Percentiles rank a stretch among this genome's conserved stretches.
These are phyloP conservation scores for Agrotis puta DNA, from an alignment of 2,888 invertebrate genomes.

Conservation along the genomic window DNA sequence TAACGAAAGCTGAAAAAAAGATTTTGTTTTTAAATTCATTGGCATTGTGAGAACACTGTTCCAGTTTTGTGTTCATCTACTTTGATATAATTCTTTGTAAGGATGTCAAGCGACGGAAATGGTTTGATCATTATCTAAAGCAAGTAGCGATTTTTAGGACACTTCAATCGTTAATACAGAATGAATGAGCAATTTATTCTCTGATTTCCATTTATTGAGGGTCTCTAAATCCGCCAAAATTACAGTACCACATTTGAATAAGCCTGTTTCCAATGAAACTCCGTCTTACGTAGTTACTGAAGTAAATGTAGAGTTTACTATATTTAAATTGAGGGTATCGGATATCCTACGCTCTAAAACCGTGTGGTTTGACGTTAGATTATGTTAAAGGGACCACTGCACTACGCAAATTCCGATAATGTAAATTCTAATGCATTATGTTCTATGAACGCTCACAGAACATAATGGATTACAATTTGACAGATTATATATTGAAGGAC, in stretches of 20 bases:
- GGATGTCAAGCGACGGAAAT: background rate
- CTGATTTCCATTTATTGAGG: slow-evolving; percentile 51
- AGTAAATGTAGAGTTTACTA: slow-evolving; percentile 22
- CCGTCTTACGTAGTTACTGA: slow-evolving; percentile 16
- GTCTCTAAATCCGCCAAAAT: slow-evolving; percentile 39
- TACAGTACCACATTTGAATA: slow-evolving; percentile 52
- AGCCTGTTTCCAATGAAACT: slow-evolving; percentile 40
- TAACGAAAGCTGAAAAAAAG: slow-evolving; percentile 49
- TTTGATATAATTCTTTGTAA: slow-evolving; percentile 1
- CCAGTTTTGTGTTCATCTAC: background rate
- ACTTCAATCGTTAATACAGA: slow-evolving; percentile 41
- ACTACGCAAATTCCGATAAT: background rate
- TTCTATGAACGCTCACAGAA: too few species aligned
- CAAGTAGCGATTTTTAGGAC: slow-evolving; percentile 11
- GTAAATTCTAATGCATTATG: too few species aligned
- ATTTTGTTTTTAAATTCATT: slow-evolving; percentile 49
- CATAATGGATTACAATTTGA: too few species aligned
- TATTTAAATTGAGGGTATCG: slow-evolving; percentile 18
- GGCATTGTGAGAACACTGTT: slow-evolving; percentile 35
- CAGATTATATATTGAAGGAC: too few species aligned
- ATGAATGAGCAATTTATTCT: slow-evolving; percentile 44
- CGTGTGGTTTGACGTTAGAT: background rate
- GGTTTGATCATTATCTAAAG: background rate
- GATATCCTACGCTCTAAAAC: slow-evolving; percentile 5
- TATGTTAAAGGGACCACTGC: slow-evolving; percentile 20